Evolutionary conservation across 2,113 vertebrate species (phyloP).

Genomic region (Lanius ludovicianus): DNA sequence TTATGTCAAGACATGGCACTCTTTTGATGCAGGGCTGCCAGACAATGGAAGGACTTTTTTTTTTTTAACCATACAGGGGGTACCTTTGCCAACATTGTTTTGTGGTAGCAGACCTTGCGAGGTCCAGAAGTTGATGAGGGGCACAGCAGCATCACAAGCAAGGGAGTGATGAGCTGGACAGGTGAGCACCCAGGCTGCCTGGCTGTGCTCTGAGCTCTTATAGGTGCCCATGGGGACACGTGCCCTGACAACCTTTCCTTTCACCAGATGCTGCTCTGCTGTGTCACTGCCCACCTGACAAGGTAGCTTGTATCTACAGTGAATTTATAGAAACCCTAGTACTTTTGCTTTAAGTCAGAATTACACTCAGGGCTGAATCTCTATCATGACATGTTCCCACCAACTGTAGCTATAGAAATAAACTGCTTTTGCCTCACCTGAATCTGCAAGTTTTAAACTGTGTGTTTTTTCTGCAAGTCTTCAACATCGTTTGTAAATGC

Average conservation of each 20-base stretch:
- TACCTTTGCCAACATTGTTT: neutral
- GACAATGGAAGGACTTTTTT: neutral
- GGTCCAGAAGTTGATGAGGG: neutral
- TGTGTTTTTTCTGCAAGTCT: neutral
- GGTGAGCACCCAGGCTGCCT: fast-evolving
- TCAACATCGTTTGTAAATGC: neutral
- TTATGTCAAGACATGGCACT: neutral
- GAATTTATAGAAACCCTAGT: neutral
- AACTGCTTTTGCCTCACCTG: neutral
- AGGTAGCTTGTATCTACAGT: neutral
- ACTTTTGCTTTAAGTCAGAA: neutral
- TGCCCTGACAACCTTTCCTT: neutral
- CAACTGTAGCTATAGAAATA: neutral
- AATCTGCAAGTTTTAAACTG: neutral
- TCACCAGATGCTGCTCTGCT: neutral
- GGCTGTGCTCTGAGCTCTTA: neutral
- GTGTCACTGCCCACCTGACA: fast-evolving
- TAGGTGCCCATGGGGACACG: fast-evolving
- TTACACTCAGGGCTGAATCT: neutral
- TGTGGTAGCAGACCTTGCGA: neutral
- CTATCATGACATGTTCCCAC: fast-evolving
- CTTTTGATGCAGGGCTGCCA: neutral
- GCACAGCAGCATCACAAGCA: fast-evolving
- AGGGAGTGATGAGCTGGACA: neutral
- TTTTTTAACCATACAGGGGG: neutral